These are phyloP conservation scores for Drosophila navojoa DNA, from an alignment of 1,140 invertebrate species.

Conservation along the genomic window DNA sequence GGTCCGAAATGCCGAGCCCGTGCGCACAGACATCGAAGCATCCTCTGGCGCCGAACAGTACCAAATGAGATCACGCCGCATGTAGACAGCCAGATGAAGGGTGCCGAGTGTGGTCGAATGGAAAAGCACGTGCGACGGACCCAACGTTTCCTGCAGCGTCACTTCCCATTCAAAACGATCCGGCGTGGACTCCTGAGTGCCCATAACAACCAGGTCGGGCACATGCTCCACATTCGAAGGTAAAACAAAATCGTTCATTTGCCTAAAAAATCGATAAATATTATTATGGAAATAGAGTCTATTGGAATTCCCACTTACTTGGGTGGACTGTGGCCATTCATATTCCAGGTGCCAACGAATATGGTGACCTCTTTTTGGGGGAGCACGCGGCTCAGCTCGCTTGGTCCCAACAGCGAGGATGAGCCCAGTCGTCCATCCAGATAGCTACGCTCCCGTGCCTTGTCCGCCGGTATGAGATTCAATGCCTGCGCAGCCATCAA, in stretches of 20 bases:
- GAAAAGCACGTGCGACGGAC: slow-evolving; percentile 94
- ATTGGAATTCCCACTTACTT: slow-evolving; percentile 85
- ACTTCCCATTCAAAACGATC: slow-evolving; percentile 96
- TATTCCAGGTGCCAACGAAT: slow-evolving; percentile 98
- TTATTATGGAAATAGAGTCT: neutral
- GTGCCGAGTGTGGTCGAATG: slow-evolving; percentile 93
- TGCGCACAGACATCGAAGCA: slow-evolving; percentile 92
- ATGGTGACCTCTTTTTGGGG: slow-evolving; percentile 93
- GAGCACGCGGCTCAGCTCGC: slow-evolving; percentile 93
- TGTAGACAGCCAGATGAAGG: slow-evolving; percentile 93
- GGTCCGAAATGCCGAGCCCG: slow-evolving; percentile 93
- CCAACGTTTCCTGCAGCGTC: slow-evolving; percentile 94
- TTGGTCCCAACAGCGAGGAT: slow-evolving; percentile 91
- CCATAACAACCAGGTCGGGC: slow-evolving; percentile 95
- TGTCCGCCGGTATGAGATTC: slow-evolving; percentile 91
- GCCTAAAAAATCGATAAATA: slow-evolving; percentile 77
- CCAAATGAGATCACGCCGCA: slow-evolving; percentile 96
- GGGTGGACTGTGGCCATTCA: slow-evolving; percentile 93
- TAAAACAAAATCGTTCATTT: slow-evolving; percentile 94
- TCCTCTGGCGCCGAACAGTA: slow-evolving; percentile 96
- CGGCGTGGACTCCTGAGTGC: slow-evolving; percentile 95
- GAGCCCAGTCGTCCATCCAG: slow-evolving; percentile 91
- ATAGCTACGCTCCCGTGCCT: slow-evolving; percentile 92
- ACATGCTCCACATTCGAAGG: slow-evolving; percentile 92
- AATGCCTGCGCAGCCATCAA: slow-evolving; percentile 90